Evolutionary conservation across 2,113 vertebrate species (phyloP).

Genomic region (Bungarus multicinctus): DNA sequence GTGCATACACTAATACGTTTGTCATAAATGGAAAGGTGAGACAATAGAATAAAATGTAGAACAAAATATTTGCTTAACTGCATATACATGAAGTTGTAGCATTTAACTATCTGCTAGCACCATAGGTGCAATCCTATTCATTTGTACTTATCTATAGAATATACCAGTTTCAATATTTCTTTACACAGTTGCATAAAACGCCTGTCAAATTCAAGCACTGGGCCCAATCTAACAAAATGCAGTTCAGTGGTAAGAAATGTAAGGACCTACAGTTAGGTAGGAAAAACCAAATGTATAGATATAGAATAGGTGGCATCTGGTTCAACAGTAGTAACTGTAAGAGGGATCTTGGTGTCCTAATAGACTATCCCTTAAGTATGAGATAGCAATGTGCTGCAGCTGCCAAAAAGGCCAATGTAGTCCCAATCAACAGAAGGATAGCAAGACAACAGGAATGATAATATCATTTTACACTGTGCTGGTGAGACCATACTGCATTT

Average conservation of each 20-base stretch:
- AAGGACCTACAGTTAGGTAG: not conserved
- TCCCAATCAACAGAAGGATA: not conserved
- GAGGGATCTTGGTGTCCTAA: not conserved
- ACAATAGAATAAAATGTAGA: not conserved
- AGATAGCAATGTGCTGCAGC: not conserved
- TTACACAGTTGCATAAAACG: not conserved
- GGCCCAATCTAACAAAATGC: not conserved
- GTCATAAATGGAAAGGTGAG: conserved; percentile 7
- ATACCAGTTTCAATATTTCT: not conserved
- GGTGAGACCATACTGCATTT: not conserved
- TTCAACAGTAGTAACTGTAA: not conserved
- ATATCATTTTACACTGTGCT: not conserved
- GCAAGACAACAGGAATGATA: not conserved
- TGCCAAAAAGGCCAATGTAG: not conserved
- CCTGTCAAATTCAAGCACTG: not conserved
- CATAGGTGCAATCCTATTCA: conserved; percentile 19
- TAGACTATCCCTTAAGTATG: not conserved
- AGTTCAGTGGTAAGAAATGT: not conserved
- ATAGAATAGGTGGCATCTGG: not conserved
- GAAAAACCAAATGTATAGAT: not conserved
- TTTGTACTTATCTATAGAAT: not conserved
- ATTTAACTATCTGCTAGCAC: conserved; percentile 48
- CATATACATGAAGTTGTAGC: conserved; percentile 44
- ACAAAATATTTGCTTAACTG: conserved; percentile 36
- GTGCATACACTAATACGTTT: not conserved